A percentile compares a stretch with the other conserved stretches of the same genome.
These are phyloP conservation scores for Corythornis cristatus DNA, from an alignment of 2,113 vertebrate species.

Conservation along the genomic window DNA sequence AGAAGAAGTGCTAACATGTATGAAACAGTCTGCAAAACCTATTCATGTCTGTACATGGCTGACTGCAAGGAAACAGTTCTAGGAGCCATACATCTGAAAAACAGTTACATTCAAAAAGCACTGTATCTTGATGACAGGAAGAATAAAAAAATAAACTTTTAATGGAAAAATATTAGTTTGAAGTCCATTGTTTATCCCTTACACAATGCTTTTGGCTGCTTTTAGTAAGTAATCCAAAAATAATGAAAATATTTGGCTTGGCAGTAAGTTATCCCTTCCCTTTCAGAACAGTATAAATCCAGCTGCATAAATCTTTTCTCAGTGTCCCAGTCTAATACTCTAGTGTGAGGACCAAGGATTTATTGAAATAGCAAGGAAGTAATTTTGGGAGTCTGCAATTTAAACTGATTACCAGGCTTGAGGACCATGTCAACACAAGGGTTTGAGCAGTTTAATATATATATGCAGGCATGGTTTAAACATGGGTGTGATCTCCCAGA, in stretches of 20 bases:
- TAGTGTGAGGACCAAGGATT: conserved; percentile 23
- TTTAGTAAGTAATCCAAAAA: conserved; percentile 56
- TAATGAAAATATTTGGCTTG: conserved; percentile 60
- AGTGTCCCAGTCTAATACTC: background rate
- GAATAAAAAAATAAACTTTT: conserved; percentile 65
- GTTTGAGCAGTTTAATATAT: background rate
- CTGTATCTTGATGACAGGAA: conserved; percentile 12
- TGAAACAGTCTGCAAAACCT: background rate
- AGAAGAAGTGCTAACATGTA: background rate
- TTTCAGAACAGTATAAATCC: conserved; percentile 41
- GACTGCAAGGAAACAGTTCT: conserved; percentile 29
- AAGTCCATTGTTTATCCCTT: conserved; percentile 35
- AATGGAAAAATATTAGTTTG: conserved; percentile 68
- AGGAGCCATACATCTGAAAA: conserved; percentile 13
- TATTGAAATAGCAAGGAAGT: conserved; percentile 26
- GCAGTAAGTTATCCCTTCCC: conserved; percentile 29
- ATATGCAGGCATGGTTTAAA: background rate
- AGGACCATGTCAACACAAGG: background rate
- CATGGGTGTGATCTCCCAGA: background rate
- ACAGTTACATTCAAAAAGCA: conserved; percentile 8
- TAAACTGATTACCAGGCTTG: background rate
- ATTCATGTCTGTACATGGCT: background rate
- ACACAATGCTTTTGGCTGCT: conserved; percentile 44
- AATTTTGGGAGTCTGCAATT: background rate
- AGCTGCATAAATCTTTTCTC: conserved; percentile 43